Evolutionary conservation across 2,888 invertebrate genomes (phyloP).

Genomic region (Cyclophora punctaria): DNA sequence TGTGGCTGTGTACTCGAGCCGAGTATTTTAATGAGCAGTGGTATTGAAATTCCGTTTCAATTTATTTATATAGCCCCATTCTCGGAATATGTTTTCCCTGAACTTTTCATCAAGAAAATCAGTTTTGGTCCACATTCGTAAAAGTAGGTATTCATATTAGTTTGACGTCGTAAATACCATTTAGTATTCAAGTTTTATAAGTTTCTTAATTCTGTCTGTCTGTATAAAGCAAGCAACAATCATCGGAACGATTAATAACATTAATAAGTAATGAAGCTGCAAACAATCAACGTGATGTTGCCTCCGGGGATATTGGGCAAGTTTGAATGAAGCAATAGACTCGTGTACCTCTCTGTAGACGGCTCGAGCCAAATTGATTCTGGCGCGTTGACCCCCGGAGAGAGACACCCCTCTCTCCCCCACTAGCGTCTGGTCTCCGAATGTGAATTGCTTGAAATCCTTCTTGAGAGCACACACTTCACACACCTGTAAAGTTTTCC

Average conservation of each 20-base stretch:
- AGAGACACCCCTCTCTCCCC: conserved; percentile 83
- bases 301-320: conserved; percentile 12
- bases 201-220: too few species aligned
- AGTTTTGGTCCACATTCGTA: too few species aligned
- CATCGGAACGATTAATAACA: too few species aligned
- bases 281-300: not conserved
- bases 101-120: too few species aligned
- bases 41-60: conserved; percentile 10
- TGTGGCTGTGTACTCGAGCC: conserved; percentile 22
- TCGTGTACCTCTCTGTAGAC: conserved; percentile 61
- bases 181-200: too few species aligned
- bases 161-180: too few species aligned
- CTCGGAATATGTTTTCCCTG: not conserved
- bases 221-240: too few species aligned
- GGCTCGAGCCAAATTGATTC: conserved; percentile 78
- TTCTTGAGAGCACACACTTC: conserved; percentile 70
- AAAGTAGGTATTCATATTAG: too few species aligned
- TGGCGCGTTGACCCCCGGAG: conserved; percentile 83
- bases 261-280: too few species aligned
- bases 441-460: conserved; percentile 76
- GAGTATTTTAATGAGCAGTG: conserved; percentile 29
- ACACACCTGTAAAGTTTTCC: conserved; percentile 41
- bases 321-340: too few species aligned
- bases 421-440: conserved; percentile 80
- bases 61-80: conserved; percentile 14